These are phyloP conservation scores for Branchinecta lynchi DNA, from an alignment of 1,140 invertebrate genomes.

Conservation along the genomic window DNA sequence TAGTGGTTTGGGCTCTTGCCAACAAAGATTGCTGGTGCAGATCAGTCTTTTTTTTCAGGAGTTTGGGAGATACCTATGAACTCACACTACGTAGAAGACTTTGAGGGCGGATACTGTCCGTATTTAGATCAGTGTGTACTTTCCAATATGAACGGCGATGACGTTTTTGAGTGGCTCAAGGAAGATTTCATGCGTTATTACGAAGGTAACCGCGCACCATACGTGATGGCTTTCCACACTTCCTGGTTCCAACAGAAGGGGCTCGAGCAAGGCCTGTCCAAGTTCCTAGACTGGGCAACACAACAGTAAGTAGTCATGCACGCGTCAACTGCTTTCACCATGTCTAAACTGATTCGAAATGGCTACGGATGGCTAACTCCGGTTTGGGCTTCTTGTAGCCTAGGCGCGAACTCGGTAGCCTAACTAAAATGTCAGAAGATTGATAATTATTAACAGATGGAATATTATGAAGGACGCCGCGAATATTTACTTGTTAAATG, in stretches of 20 bases:
- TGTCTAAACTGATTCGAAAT: no score
- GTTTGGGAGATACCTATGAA: constrained; percentile 90
- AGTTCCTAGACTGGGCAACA: constrained; percentile 67
- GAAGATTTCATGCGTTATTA: constrained; percentile 78
- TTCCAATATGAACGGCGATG: constrained; percentile 63
- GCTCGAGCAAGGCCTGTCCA: constrained; percentile 61
- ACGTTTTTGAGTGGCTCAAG: constrained; percentile 67
- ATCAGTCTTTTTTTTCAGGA: constrained; percentile 35
- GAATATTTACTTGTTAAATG: no score
- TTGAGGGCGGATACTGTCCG: constrained; percentile 78
- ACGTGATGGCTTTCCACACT: constrained; percentile 86
- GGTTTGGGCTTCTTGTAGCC: no score
- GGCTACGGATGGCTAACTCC: no score
- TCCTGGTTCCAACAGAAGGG: constrained; percentile 87
- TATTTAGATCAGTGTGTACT: constrained; percentile 85
- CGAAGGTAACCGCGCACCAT: constrained; percentile 70
- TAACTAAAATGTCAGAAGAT: no score
- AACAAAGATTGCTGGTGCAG: no score
- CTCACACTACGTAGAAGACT: constrained; percentile 71
- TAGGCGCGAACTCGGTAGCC: no score
- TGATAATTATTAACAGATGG: no score
- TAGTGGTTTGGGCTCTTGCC: not conserved
- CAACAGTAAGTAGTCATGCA: constrained; percentile 44
- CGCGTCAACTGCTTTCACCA: no score
- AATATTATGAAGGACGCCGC: no score